Percentiles rank a stretch among this genome's conserved stretches.
Conservation (phyloP, 2,113 vertebrate genomes). For the Steatornis caripensis region DNA sequence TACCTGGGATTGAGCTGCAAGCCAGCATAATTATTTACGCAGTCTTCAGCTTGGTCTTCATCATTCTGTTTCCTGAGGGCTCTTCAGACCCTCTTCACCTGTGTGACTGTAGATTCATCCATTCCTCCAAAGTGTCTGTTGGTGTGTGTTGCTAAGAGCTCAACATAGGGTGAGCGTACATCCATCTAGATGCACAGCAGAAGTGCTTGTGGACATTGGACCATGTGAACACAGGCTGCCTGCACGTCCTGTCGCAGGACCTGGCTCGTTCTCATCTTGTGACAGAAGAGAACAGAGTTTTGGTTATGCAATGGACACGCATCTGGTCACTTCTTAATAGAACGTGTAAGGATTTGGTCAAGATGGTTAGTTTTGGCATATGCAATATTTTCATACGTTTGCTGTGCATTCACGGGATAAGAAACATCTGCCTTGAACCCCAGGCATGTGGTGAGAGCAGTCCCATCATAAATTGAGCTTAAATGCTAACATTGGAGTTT, state of each 20-base stretch:
- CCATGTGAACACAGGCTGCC: not conserved
- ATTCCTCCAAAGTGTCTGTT: not conserved
- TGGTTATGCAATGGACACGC: not conserved
- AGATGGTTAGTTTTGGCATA: not conserved
- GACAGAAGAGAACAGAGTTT: not conserved
- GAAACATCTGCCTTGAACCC: not conserved
- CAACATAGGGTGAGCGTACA: not conserved
- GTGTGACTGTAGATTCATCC: not conserved
- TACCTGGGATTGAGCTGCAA: not conserved
- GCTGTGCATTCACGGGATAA: not conserved
- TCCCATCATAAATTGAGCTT: not conserved
- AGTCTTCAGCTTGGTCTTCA: not conserved
- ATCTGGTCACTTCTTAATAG: not conserved
- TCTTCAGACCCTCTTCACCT: not conserved
- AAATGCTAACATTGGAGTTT: not conserved
- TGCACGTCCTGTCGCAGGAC: not conserved
- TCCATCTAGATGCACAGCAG: not conserved
- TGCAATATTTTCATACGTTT: not conserved
- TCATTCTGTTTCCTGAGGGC: not conserved
- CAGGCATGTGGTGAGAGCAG: not conserved
- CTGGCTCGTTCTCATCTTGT: not conserved
- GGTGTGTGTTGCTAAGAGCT: not conserved
- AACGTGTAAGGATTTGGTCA: not conserved
- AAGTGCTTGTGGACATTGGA: not conserved
- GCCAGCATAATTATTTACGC: not conserved